Evolutionary conservation across 2,113 vertebrate species (phyloP).

Genomic region (Poeciliopsis retropinna): DNA sequence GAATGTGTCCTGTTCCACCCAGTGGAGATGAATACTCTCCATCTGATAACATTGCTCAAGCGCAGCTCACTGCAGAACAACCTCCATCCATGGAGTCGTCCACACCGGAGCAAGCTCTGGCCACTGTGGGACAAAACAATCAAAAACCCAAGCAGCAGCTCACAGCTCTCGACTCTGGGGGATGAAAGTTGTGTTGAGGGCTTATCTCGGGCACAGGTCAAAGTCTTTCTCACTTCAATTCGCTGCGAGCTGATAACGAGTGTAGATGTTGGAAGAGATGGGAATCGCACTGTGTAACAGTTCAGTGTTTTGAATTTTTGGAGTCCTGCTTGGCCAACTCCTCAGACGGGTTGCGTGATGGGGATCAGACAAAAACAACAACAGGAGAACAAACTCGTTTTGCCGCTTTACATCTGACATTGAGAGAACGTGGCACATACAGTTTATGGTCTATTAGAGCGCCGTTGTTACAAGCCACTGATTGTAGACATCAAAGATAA

Average conservation of each 20-base stretch:
- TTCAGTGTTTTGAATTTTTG: constrained; percentile 50
- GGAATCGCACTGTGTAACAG: constrained; percentile 38
- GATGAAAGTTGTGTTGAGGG: not conserved
- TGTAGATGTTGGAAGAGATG: constrained; percentile 49
- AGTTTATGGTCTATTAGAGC: not conserved
- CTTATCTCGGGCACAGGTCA: not conserved
- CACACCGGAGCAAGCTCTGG: not conserved
- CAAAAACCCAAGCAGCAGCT: not conserved
- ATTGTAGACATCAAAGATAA: not conserved
- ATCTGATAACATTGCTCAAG: constrained; percentile 61
- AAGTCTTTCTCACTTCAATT: not conserved
- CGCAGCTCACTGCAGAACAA: constrained; percentile 31
- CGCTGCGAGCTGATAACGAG: constrained; percentile 13
- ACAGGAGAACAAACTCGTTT: constrained; percentile 31
- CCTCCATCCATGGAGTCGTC: constrained; percentile 3
- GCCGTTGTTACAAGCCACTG: not conserved
- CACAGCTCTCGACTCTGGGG: not conserved
- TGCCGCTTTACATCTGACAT: constrained; percentile 5
- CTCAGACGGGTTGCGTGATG: constrained; percentile 49
- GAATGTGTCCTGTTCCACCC: constrained; percentile 72
- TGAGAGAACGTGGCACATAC: not conserved
- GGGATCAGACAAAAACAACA: constrained; percentile 69
- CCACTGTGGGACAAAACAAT: not conserved
- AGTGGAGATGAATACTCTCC: constrained; percentile 66
- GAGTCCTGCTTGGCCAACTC: constrained; percentile 44